phyloP scores from a whole-genome alignment of 92 coral and sea anemone species.

The Zoanthus sansibaricus region DNA sequence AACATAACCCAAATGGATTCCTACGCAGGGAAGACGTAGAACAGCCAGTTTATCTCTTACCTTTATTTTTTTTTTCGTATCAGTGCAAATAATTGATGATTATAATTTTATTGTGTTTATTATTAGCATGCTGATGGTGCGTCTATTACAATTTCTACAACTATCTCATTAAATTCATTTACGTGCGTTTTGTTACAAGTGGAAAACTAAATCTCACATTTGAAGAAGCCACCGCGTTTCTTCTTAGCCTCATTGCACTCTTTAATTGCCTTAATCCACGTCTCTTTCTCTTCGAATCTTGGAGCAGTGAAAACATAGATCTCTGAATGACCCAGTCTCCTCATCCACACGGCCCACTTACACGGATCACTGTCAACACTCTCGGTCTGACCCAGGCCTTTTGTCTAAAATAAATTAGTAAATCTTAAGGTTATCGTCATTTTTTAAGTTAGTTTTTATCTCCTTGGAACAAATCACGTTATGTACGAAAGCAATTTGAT shows the following conservation, averaged over 20 bases:
- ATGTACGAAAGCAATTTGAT: not conserved
- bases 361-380: constrained; percentile 87
- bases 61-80: too few species aligned
- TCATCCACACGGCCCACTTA: constrained; percentile 92
- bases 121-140: too few species aligned
- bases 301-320: constrained; percentile 80
- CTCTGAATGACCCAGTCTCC: constrained; percentile 81
- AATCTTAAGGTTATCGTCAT: too few species aligned
- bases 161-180: too few species aligned
- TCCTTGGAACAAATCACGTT: not conserved
- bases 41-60: too few species aligned
- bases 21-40: too few species aligned
- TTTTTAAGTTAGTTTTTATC: not conserved
- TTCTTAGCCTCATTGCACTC: constrained; percentile 73
- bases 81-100: too few species aligned
- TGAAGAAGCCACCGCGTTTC: constrained; percentile 74
- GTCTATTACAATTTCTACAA: too few species aligned
- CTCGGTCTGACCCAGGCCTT: constrained; percentile 88
- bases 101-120: too few species aligned
- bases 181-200: not conserved
- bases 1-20: too few species aligned
- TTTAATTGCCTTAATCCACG: constrained; percentile 80
- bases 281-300: constrained; percentile 66
- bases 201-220: constrained; percentile 53
- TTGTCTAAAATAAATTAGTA: constrained; percentile 58